A percentile compares a stretch with the other conserved stretches of the same genome.
phyloP scores from a whole-genome alignment of 2,888 invertebrate genomes.

The Perdita meconis region DNA sequence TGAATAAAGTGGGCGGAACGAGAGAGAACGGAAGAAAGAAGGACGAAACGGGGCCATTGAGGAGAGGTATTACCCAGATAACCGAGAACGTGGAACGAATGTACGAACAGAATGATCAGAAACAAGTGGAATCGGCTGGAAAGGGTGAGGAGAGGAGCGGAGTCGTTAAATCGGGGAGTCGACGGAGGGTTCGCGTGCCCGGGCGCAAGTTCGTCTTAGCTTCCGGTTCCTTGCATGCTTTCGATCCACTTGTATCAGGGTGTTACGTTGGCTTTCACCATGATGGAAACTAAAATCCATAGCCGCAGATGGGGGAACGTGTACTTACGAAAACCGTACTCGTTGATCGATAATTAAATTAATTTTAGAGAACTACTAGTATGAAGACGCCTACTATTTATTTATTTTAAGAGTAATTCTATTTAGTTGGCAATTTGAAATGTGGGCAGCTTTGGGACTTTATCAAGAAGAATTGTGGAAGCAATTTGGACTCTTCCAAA shows the following conservation, averaged over 20 bases:
- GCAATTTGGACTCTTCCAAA: constrained; percentile 2
- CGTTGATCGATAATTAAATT: constrained; percentile 80
- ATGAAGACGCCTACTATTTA: too few species aligned
- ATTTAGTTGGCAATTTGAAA: neutral
- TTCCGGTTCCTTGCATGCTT: constrained; percentile 81
- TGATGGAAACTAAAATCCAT: constrained; percentile 37
- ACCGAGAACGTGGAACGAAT: constrained; percentile 78
- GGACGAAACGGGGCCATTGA: constrained; percentile 28
- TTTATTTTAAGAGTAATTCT: neutral
- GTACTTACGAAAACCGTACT: constrained; percentile 40
- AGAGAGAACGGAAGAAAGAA: constrained; percentile 11
- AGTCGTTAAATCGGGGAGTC: constrained; percentile 45
- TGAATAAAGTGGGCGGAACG: neutral
- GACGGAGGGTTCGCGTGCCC: constrained; percentile 69
- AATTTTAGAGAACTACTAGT: constrained; percentile 54
- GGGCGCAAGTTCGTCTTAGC: constrained; percentile 74
- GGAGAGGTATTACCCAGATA: constrained; percentile 77
- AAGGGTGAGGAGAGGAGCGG: constrained; percentile 33
- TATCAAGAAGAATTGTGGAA: neutral
- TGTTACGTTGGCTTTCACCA: constrained; percentile 32
- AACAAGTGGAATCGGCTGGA: constrained; percentile 35
- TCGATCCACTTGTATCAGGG: constrained; percentile 78
- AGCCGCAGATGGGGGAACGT: constrained; percentile 29
- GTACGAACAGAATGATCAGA: constrained; percentile 66
- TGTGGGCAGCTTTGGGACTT: neutral